Conservation (phyloP, 2,888 invertebrate species). For the Steinernema hermaphroditum region DNA sequence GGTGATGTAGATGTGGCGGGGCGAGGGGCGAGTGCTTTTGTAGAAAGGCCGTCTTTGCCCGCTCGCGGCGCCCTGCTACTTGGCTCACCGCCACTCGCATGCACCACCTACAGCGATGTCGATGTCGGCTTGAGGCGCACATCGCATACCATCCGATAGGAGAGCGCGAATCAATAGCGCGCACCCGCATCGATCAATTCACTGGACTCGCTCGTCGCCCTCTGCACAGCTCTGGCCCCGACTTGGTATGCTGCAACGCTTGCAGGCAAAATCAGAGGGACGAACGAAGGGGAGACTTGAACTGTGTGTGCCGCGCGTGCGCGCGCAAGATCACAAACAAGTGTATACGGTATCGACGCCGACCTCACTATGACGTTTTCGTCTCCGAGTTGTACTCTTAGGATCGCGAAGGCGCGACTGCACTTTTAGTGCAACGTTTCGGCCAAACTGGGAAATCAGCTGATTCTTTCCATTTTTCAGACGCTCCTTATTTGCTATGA, state of each 20-base stretch:
- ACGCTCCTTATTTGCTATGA: slow-evolving; percentile 1
- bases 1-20: slow-evolving; percentile 15
- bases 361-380: too few relatives aligned
- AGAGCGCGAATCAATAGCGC: slow-evolving; percentile 31
- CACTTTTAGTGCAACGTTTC: slow-evolving; percentile 12
- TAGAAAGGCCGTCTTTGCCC: slow-evolving; percentile 30
- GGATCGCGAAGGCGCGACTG: neutral
- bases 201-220: slow-evolving; percentile 17
- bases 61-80: slow-evolving; percentile 15
- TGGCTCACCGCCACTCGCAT: slow-evolving; percentile 30
- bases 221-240: slow-evolving; percentile 27
- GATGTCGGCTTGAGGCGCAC: slow-evolving; percentile 30
- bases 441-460: slow-evolving; percentile 23
- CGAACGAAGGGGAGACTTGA: neutral
- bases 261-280: slow-evolving; percentile 3
- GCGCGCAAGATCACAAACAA: too few relatives aligned
- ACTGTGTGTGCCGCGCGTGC: too few relatives aligned
- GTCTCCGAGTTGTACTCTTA: slow-evolving; percentile 1
- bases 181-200: slow-evolving; percentile 29
- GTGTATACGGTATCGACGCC: too few relatives aligned
- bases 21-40: slow-evolving; percentile 20
- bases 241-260: slow-evolving; percentile 21
- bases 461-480: slow-evolving; percentile 7
- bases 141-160: slow-evolving; percentile 31
- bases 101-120: slow-evolving; percentile 28